Evolutionary conservation across 2,113 vertebrate genomes (phyloP), one percentile per base, ranked within the genome.

Genomic region (Apodemus speciosus): DNA sequence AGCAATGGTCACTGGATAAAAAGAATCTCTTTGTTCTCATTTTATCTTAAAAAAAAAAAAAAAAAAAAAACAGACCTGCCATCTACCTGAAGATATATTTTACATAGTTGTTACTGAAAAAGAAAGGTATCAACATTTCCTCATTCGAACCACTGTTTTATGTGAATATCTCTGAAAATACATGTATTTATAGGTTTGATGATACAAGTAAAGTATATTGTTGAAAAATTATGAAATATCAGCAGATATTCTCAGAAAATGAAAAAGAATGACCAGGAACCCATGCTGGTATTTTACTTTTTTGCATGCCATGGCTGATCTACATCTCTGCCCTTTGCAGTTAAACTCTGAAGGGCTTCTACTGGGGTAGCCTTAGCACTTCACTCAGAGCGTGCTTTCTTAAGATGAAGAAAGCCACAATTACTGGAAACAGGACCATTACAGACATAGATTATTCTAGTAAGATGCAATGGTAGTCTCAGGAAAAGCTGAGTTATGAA

Each of bases 111-210:
- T 87, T 49, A 75, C 46, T 76, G 35, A 80, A 94, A 92, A 56
- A 56, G 51, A 92, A 46, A 13, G 32, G 11, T 27, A 69, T 18
- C 21, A 64, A 80, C 71, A 86, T 25, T 20, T 92, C 43, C 64
- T 72, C 77, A n/a, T 11, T 15, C 76, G 73, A 96, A 71, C 58
- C 7, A 38, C 2, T 53, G 38, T n/a, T 77, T n/a, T 69, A 92
- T 49, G 93, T 93, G 91, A 60, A 62, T 95, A 60, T 91, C 92
- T 85, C 38, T 43, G n/a, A 86, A 93, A 93, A 68, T 46, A 1
- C 43, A 16, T 89, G 32, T 73, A 49, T 53, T 85, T 77, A 62
- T 43, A 81, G 18, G 60, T 85, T 76, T 58, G 68, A 81, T 40
- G n/a, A 72, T 4, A 71, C 35, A 88, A 92, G 77, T 53, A 77